Evolutionary conservation across 2,797 vertebrate species (phyloP).

Genomic region (Lacerta bilineata): DNA sequence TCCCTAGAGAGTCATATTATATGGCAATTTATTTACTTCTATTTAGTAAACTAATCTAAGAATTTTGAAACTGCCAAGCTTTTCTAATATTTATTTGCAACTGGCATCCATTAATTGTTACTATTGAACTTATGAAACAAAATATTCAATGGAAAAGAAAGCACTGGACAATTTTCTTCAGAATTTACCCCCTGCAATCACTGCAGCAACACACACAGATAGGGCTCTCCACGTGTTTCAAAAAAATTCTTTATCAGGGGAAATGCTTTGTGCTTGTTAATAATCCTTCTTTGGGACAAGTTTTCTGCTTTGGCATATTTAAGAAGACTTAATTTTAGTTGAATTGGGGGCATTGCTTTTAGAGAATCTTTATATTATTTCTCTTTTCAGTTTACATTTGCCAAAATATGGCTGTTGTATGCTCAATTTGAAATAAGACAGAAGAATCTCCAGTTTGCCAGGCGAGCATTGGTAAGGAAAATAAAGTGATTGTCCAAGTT

Average conservation of each 20-base stretch:
- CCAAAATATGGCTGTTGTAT: constrained; percentile 96
- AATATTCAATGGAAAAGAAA: too few relatives aligned
- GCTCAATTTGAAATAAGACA: constrained; percentile 97
- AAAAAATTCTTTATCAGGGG: background rate
- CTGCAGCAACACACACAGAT: background rate
- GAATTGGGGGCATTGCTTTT: background rate
- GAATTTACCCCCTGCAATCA: too few relatives aligned
- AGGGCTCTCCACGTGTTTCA: background rate
- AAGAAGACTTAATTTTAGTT: background rate
- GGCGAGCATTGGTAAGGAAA: constrained; percentile 90
- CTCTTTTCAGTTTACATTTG: constrained; percentile 93
- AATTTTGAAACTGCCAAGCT: too few relatives aligned
- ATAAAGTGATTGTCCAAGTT: background rate
- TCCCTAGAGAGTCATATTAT: too few relatives aligned
- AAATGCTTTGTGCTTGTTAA: background rate
- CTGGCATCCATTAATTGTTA: too few relatives aligned
- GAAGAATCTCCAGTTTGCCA: constrained; percentile 92
- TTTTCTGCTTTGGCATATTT: background rate
- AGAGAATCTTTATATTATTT: constrained; percentile 29
- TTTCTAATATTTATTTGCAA: too few relatives aligned
- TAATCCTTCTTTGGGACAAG: background rate
- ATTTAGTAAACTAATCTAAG: too few relatives aligned
- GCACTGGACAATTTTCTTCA: too few relatives aligned
- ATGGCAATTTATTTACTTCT: too few relatives aligned
- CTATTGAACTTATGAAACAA: too few relatives aligned